Base-by-base conservation (phyloP, 2,888 invertebrate genomes). In the Bibio marci region DNA sequence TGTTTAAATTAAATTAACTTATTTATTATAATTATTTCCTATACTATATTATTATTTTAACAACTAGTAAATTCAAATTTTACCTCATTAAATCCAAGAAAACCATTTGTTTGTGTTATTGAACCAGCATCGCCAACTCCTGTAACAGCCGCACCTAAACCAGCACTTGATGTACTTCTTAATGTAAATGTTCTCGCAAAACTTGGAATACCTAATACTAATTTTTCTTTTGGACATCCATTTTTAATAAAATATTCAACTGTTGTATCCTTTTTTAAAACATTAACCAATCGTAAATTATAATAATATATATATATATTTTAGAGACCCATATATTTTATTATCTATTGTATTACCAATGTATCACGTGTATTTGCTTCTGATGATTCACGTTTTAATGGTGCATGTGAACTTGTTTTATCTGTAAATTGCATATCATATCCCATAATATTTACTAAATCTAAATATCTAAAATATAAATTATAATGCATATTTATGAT, bases 361-460 rank as follows among this genome's bases (percentile, higher is more conserved):
- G 47, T 48, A 14, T 44, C 18, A 6, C 45, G 40, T 14, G 18
- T 30, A 1, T 30, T 34, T 4, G 43, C 15, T 30, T 46, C 45
- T 17, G 17, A 17, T 2, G 26, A 15, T 38, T 50, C 53, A 13
- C 45, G 39, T 40, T 47, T 47, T 13, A 66, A 45, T 8, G 64
- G 63, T 10, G 65, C 56, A 39, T 63, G 54, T 37, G 62, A 54
- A 35, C 63, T 63, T 22, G 65, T 62, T 17, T 49, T 47, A 38
- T 48, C 42, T n/a, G 30, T 32, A 3, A 39, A 28, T 43, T 62
- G 59, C 38, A 63, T 60, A 49, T 70, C 69, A 47, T 68, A 70
- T 6, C 63, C 57, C 69, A 70, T 68, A 27, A 69, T 45, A 37
- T 64, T 57, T 15, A 67, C 57, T 41, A 59, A 58, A 49, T 68